phyloP scores from a whole-genome alignment of 2,113 vertebrate species.

The Nothoprocta pentlandii region DNA sequence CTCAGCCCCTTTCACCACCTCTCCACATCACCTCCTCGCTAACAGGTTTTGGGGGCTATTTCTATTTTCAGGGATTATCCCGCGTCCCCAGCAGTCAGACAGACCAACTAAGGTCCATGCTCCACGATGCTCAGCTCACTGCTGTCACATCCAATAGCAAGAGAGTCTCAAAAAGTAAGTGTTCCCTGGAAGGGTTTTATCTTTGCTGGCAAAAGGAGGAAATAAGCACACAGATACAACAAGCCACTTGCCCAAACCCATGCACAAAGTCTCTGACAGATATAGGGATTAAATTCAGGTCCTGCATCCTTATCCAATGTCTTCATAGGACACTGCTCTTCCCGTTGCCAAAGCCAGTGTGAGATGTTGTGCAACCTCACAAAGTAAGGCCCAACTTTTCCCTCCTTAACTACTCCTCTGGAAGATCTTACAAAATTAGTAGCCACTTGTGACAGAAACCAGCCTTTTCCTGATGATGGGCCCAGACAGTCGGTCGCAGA shows the following conservation, averaged over 20 bases:
- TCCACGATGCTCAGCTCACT: accelerated
- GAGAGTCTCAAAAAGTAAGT: neutral
- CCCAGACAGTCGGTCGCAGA: accelerated
- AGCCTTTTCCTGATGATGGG: neutral
- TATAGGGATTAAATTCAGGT: neutral
- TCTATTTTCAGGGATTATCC: neutral
- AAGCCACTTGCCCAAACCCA: neutral
- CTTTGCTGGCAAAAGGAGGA: neutral
- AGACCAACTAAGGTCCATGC: neutral
- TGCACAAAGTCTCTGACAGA: neutral
- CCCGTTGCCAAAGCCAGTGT: neutral
- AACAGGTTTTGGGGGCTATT: neutral
- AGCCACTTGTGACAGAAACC: neutral
- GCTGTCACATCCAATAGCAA: neutral
- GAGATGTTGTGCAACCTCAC: neutral
- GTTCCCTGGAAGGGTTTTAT: neutral
- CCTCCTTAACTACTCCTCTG: neutral
- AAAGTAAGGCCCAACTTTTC: neutral
- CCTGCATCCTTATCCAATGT: neutral
- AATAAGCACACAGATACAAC: neutral
- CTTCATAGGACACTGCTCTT: neutral
- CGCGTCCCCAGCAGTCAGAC: neutral
- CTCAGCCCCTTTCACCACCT: neutral
- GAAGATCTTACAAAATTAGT: neutral
- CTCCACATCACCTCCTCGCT: neutral